Evolutionary conservation across 2,113 vertebrate species (phyloP).

Genomic region (Gallinago media): DNA sequence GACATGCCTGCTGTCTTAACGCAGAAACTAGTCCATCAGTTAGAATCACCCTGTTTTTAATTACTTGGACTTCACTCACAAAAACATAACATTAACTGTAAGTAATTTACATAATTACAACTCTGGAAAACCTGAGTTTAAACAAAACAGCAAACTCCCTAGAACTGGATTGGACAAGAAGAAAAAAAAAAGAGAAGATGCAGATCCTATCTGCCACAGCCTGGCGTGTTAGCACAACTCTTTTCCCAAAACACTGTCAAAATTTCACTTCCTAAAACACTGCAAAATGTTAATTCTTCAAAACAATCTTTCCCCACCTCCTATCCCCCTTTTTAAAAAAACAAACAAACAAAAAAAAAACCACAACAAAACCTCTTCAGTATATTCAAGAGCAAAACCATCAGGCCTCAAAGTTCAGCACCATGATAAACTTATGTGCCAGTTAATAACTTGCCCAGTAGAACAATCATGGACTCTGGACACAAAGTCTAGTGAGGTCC

Average conservation of each 20-base stretch:
- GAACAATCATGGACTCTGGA: not conserved
- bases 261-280: not conserved
- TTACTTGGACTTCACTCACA: not conserved
- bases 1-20: not conserved
- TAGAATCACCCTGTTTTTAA: not conserved
- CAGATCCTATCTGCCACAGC: not conserved
- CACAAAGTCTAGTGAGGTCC: not conserved
- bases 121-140: not conserved
- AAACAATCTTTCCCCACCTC: not conserved
- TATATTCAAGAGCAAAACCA: not conserved
- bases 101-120: constrained; percentile 17
- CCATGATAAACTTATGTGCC: not conserved
- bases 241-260: not conserved
- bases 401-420: not conserved
- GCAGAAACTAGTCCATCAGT: not conserved
- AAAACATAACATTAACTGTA: not conserved
- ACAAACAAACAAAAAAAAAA: too few species aligned
- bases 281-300: not conserved
- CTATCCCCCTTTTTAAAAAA: not conserved
- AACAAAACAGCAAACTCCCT: not conserved
- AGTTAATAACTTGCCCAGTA: constrained; percentile 9
- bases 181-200: not conserved
- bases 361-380: not conserved
- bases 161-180: not conserved
- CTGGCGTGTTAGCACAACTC: not conserved